These are phyloP conservation scores for Apoda limacodes DNA, from an alignment of 2,888 invertebrate genomes.

Conservation along the genomic window DNA sequence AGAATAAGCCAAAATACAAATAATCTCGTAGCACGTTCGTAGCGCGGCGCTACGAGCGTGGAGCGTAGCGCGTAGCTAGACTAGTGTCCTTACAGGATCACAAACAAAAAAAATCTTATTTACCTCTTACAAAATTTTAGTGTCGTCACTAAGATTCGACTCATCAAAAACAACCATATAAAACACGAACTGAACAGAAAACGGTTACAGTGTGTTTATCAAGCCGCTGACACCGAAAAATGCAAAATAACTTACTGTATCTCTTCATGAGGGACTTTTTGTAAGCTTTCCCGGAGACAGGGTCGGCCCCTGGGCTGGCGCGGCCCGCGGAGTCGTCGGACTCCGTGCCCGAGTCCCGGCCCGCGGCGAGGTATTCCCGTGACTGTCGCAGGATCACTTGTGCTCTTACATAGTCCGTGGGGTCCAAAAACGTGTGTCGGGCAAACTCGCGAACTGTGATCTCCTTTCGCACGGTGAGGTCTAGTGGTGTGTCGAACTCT, in stretches of 20 bases:
- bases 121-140: too few species aligned
- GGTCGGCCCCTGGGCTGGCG: slow-evolving; percentile 71
- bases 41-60: too few species aligned
- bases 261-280: slow-evolving; percentile 94
- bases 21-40: too few species aligned
- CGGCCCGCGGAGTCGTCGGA: slow-evolving; percentile 84
- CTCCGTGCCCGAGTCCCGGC: slow-evolving; percentile 80
- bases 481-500: slow-evolving; percentile 79
- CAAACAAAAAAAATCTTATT: too few species aligned
- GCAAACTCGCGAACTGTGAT: slow-evolving; percentile 64
- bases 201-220: too few species aligned
- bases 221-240: slow-evolving; percentile 3
- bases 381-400: slow-evolving; percentile 63
- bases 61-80: too few species aligned
- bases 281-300: slow-evolving; percentile 74
- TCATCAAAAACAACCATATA: too few species aligned
- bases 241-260: slow-evolving; percentile 82
- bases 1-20: too few species aligned
- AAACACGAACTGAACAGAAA: too few species aligned
- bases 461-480: slow-evolving; percentile 76
- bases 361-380: slow-evolving; percentile 59
- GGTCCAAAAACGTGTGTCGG: slow-evolving; percentile 60
- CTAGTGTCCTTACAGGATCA: too few species aligned
- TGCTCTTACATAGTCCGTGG: slow-evolving; percentile 58
- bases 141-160: too few species aligned